A percentile compares a stretch with the other conserved stretches of the same genome.
Evolutionary conservation across 2,888 invertebrate genomes (phyloP).

Genomic region (Drosophila tanythrix): DNA sequence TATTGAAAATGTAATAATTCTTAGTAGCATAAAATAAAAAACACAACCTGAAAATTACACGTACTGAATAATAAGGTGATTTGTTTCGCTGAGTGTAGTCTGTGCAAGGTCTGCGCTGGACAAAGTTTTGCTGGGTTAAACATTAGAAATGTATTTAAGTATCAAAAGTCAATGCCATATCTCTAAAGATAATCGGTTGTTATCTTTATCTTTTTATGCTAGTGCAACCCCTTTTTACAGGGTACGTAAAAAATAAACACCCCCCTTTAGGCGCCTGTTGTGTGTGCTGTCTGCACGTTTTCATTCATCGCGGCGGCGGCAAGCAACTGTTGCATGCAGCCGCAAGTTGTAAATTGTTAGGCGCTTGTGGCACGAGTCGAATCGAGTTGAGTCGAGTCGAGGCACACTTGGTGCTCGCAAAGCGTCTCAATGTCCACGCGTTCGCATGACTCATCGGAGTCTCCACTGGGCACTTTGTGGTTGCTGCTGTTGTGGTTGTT

Average conservation of each 20-base stretch:
- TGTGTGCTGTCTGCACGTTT: conserved; percentile 57
- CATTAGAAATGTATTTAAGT: neutral
- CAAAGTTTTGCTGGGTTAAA: neutral
- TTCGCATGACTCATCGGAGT: conserved; percentile 58
- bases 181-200: neutral
- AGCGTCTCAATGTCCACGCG: conserved; percentile 56
- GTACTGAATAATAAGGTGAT: neutral
- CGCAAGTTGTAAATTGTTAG: conserved; percentile 61
- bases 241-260: neutral
- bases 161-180: neutral
- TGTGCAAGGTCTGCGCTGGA: neutral
- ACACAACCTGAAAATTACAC: neutral
- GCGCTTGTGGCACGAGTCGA: conserved; percentile 62
- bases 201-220: neutral
- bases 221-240: neutral
- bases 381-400: neutral
- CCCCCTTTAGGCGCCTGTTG: conserved; percentile 7
- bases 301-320: conserved; percentile 61
- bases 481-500: conserved; percentile 24
- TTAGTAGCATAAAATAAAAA: neutral
- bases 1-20: no score
- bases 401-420: conserved; percentile 61
- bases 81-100: neutral
- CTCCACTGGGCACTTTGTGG: conserved; percentile 21
- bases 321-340: conserved; percentile 69